Conservation (phyloP, 2,113 vertebrate genomes). For the Corythornis madagascariensis region DNA sequence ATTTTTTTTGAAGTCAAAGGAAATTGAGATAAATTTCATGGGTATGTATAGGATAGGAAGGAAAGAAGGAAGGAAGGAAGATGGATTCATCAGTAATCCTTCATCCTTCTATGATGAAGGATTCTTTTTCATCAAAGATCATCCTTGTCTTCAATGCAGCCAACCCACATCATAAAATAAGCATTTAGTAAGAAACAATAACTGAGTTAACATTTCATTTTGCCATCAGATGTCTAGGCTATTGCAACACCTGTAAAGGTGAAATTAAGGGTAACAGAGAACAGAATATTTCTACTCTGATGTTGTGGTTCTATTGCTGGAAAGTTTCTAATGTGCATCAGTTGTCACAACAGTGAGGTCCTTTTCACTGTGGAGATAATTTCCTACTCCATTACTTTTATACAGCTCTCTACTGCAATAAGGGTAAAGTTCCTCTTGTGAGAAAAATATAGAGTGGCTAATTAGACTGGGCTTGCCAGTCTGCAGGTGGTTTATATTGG, state of each 20-base stretch:
- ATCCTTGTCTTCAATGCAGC: not conserved
- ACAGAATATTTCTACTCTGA: not conserved
- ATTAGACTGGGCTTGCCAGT: not conserved
- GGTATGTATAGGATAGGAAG: not conserved
- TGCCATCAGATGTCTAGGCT: not conserved
- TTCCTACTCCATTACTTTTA: not conserved
- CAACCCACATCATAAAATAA: not conserved
- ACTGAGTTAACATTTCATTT: not conserved
- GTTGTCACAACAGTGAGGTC: not conserved
- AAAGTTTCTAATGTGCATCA: not conserved
- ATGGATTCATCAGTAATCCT: not conserved
- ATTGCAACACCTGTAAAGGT: not conserved
- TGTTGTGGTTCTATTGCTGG: not conserved
- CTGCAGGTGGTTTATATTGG: constrained; percentile 3
- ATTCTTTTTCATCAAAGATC: not conserved
- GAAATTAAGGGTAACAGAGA: not conserved
- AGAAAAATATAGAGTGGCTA: not conserved
- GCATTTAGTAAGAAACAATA: not conserved
- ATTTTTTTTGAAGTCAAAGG: not conserved
- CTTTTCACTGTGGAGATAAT: not conserved
- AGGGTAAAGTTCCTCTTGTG: not conserved
- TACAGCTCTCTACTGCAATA: not conserved
- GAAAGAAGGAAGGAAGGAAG: not conserved
- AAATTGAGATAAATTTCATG: not conserved
- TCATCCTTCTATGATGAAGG: not conserved